Percentiles rank a stretch among this genome's conserved stretches.
phyloP scores from a whole-genome alignment of 2,797 vertebrate species.

The Dendrocincla tyrannina region DNA sequence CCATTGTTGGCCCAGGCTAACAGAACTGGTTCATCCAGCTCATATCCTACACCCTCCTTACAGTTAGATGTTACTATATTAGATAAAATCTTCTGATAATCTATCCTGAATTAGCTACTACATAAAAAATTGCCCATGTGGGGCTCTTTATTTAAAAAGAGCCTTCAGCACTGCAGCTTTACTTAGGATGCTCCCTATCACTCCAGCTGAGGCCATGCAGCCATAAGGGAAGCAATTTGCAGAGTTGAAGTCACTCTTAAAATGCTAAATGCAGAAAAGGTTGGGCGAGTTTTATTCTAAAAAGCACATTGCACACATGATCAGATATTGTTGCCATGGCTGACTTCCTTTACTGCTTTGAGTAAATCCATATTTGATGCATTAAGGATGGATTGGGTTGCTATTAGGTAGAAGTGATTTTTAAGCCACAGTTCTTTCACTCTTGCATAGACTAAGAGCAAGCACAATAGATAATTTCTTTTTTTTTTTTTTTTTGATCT shows the following conservation, averaged over 20 bases:
- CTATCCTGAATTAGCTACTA: neutral
- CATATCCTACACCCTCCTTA: neutral
- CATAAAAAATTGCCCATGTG: neutral
- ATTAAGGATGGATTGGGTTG: slow-evolving; percentile 24
- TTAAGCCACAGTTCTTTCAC: neutral
- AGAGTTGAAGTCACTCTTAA: neutral
- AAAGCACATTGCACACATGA: neutral
- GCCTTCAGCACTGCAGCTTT: neutral
- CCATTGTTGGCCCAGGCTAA: neutral
- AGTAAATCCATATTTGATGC: slow-evolving; percentile 49
- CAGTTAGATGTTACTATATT: neutral
- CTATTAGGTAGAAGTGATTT: neutral
- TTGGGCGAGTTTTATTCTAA: neutral
- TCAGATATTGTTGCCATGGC: slow-evolving; percentile 41
- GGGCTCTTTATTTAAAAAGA: neutral
- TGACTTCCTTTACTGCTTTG: slow-evolving; percentile 47
- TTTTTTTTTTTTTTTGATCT: neutral
- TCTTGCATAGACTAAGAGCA: neutral
- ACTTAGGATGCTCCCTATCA: neutral
- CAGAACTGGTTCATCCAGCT: neutral
- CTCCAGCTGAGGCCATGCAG: neutral
- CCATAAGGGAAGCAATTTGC: neutral
- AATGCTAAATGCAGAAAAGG: neutral
- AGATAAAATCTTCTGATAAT: neutral
- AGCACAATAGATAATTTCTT: neutral